These are phyloP conservation scores for Ruditapes philippinarum DNA, from an alignment of 1,140 invertebrate species.

Conservation along the genomic window DNA sequence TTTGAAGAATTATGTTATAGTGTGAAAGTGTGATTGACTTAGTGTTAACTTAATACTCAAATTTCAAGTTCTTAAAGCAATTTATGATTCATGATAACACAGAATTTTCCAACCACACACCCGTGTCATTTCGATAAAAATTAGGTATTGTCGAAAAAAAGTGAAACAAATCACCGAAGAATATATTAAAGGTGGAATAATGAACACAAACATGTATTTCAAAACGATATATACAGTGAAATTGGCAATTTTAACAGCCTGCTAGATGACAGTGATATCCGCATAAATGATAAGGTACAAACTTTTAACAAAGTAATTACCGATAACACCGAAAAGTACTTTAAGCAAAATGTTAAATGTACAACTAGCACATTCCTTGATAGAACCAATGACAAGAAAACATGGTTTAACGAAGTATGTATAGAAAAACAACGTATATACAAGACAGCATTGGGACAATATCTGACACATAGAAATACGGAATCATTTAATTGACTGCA, in stretches of 20 bases:
- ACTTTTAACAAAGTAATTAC: background rate
- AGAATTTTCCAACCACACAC: background rate
- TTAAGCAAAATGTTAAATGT: background rate
- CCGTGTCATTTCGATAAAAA: background rate
- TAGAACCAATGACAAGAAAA: background rate
- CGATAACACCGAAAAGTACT: background rate
- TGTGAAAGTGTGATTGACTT: no score
- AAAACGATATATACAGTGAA: background rate
- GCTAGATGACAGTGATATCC: background rate
- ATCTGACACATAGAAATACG: background rate
- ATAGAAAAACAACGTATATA: background rate
- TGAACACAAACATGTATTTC: background rate
- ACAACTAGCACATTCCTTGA: background rate
- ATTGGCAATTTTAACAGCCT: background rate
- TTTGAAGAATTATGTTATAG: no score
- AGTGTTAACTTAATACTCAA: background rate
- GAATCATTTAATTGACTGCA: background rate
- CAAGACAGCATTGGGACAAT: background rate
- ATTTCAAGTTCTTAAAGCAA: background rate
- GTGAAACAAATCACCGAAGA: background rate
- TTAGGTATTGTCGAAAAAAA: background rate
- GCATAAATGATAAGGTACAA: background rate
- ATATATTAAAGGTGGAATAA: background rate
- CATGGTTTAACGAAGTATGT: background rate
- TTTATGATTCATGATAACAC: background rate